phyloP scores from a whole-genome alignment of 23 tunicate genomes.

The Halocynthia aurantium region DNA sequence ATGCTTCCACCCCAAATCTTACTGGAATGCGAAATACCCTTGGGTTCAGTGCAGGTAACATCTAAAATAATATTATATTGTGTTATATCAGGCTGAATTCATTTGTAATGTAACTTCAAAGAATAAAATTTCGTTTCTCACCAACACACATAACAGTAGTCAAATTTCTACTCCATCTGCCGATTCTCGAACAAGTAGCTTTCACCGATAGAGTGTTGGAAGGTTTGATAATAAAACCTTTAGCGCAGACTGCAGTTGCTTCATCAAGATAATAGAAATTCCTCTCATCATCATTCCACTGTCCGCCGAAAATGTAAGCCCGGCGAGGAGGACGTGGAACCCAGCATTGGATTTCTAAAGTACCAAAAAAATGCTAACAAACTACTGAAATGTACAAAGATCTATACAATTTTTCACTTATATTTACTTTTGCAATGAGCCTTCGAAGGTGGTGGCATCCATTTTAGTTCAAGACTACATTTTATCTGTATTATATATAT shows the following conservation, averaged over 20 bases:
- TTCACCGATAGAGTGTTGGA: background rate
- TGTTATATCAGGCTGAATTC: background rate
- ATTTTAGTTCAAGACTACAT: conserved; percentile 20
- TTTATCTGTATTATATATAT: background rate
- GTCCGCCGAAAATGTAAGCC: conserved; percentile 48
- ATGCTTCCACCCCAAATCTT: conserved; percentile 9
- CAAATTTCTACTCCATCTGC: conserved; percentile 35
- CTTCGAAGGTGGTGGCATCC: conserved; percentile 39
- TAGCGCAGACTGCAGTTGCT: conserved; percentile 33
- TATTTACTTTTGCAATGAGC: conserved; percentile 11
- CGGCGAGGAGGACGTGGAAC: conserved; percentile 33
- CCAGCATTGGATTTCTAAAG: conserved; percentile 44
- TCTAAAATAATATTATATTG: background rate
- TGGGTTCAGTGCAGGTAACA: conserved; percentile 16
- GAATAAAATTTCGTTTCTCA: background rate
- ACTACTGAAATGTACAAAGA: background rate
- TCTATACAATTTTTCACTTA: conserved; percentile 18
- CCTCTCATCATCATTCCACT: conserved; percentile 12
- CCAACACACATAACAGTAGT: conserved; percentile 24
- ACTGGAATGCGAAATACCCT: background rate
- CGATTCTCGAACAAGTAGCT: conserved; percentile 27
- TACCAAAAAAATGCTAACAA: background rate
- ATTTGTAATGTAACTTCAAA: background rate
- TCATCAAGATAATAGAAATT: conserved; percentile 28
- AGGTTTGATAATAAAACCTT: conserved; percentile 35